Evolutionary conservation across 2,888 invertebrate species (phyloP), one percentile per base, ranked within the genome.

Genomic region (Parapristionchus giblindavisi): DNA sequence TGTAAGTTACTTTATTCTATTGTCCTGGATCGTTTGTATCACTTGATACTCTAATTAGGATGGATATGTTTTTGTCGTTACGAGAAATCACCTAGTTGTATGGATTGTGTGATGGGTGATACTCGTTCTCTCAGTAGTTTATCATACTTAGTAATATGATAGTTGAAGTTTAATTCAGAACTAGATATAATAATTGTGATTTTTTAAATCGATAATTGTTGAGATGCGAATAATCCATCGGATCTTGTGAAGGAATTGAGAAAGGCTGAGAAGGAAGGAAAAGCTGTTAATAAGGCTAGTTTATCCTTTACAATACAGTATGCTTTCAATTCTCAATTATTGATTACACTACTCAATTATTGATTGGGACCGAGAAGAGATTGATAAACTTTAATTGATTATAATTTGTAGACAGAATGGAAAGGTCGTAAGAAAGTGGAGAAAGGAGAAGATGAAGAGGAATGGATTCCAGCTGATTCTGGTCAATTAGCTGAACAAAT

Each of bases 181-280:
- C 14, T 21, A 11, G 21, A 48, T 14, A 48, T 48, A 11, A 48
- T 14, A 11, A 48, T 48, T 48, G 29, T 17, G 27, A 14, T 21
- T 27, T 11, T 2, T 6, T 27, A 4, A 58, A 2, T 36, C 24
- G 17, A 34, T 60, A 3, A 51, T 3, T 40, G 80, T 85, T 77
- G 76, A 87, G 86, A 86, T 72, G 80, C 83, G 3, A 87, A 87
- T 74, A 86, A 86, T 71, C 87, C 87, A 11, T 87, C 86, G 21
- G 86, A 86, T 74, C 74, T 87, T 54, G 82, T 87, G 68, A 83
- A 82, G 76, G 81, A 84, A 58, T 65, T 81, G 17, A 77, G 82
- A 24, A 79, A 78, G 52, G 78, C 73, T 68, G 17, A 75, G 78
- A 72, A 58, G 60, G 48, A 68, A 27, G 58, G 75, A 76, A 58